Base-by-base conservation (phyloP, 2,113 vertebrate species). In the Proteles cristata region DNA sequence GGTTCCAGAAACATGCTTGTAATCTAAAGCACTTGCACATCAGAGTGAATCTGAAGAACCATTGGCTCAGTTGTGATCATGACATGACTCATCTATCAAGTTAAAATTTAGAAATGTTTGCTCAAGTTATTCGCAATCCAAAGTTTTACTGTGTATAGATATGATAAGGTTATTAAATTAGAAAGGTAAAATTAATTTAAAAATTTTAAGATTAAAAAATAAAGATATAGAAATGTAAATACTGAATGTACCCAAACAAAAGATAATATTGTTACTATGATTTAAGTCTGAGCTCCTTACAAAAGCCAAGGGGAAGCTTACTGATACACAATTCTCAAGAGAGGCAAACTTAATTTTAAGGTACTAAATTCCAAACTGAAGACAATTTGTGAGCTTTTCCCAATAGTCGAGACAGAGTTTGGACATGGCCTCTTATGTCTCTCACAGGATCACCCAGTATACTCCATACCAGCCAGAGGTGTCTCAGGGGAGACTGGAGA, bases 381-480 rank as follows among this genome's bases (percentile, higher is more conserved):
- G 48, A 48, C 1, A 77, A 69, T 77, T 66, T 0, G 0, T 50
- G 88, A 65, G 4, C 11, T 53, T 95, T 83, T 96, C 92, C 96
- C 81, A 74, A 68, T 11, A 69, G 45, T 17, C 23, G 63, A 23
- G 19, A n/a, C 58, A 23, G 17, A 50, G 16, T 48, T 2, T 33
- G 48, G 69, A 86, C 88, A 8, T 61, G 15, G 48, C 77, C 63
- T 83, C 93, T 45, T 96, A 35, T 84, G 96, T 96, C 28, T 76
- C 26, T 95, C 33, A 28, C 98, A 99, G 99, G 99, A 98, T 99
- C 96, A 99, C 99, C 10, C 99, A 99, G 98, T 99, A 99, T 97
- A 99, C 99, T 1, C 99, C 99, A 7, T 99, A 99, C 98, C 99
- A 99, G 98, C 99, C 99, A 0, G 99, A 99, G 97, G 99, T 99